Evolutionary conservation across 2,888 invertebrate genomes (phyloP).

Genomic region (Drosophila pseudotalamancana): DNA sequence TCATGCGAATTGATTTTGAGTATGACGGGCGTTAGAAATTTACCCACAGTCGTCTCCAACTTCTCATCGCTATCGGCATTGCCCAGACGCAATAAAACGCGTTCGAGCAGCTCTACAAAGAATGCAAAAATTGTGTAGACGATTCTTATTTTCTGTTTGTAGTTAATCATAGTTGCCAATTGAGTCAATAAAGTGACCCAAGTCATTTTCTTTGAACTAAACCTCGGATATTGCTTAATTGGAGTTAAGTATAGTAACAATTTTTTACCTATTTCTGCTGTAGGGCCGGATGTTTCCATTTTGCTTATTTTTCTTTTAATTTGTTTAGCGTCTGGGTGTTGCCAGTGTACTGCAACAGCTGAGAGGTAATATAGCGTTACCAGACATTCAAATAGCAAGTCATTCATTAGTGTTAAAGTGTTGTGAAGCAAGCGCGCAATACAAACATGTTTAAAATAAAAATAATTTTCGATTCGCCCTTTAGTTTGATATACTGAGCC

Average conservation of each 20-base stretch:
- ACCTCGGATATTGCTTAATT: neutral
- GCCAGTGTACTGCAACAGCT: slow-evolving; percentile 49
- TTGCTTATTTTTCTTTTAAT: slow-evolving; percentile 56
- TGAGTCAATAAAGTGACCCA: neutral
- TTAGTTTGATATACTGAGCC: no score
- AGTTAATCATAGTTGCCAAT: neutral
- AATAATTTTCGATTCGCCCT: no score
- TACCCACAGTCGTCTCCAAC: slow-evolving; percentile 90
- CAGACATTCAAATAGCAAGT: slow-evolving; percentile 48
- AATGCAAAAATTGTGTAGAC: slow-evolving; percentile 19
- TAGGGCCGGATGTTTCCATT: slow-evolving; percentile 82
- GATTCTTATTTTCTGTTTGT: neutral
- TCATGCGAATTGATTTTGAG: slow-evolving; percentile 95
- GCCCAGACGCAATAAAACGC: slow-evolving; percentile 94
- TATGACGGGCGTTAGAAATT: slow-evolving; percentile 94
- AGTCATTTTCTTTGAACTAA: neutral
- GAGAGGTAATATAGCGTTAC: slow-evolving; percentile 29
- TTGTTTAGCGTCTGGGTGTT: slow-evolving; percentile 56
- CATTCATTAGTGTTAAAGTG: slow-evolving; percentile 25
- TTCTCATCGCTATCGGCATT: slow-evolving; percentile 96
- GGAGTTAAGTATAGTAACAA: slow-evolving; percentile 15
- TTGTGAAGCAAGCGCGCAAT: slow-evolving; percentile 4
- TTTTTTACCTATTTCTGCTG: slow-evolving; percentile 84
- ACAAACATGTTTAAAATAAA: no score
- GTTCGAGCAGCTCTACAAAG: slow-evolving; percentile 91